phyloP scores from a whole-genome alignment of 2,113 vertebrate genomes.

The Xiphias gladius region DNA sequence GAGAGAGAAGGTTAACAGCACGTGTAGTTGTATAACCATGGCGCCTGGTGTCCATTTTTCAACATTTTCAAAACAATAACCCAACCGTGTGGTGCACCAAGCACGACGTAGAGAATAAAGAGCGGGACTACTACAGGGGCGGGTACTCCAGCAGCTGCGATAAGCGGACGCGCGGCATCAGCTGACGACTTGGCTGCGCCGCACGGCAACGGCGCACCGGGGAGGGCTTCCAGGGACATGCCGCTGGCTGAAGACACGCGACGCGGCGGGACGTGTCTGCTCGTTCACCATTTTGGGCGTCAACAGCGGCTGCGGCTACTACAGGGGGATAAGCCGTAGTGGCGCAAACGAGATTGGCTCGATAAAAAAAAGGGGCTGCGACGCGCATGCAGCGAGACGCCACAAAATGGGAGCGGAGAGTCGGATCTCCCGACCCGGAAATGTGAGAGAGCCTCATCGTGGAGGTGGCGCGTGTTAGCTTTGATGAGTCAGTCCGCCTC shows the following conservation, averaged over 20 bases:
- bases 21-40: neutral
- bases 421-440: conserved; percentile 62
- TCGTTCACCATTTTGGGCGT: conserved; percentile 75
- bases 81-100: neutral
- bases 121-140: conserved; percentile 49
- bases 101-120: conserved; percentile 31
- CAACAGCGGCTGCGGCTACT: neutral
- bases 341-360: too few relatives aligned
- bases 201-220: conserved; percentile 75
- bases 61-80: too few relatives aligned
- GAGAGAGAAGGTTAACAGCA: neutral
- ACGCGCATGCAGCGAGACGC: neutral
- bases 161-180: conserved; percentile 85
- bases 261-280: conserved; percentile 36
- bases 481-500: neutral
- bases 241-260: conserved; percentile 34
- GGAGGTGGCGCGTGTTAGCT: neutral
- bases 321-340: neutral
- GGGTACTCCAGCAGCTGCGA: conserved; percentile 82
- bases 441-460: conserved; percentile 1
- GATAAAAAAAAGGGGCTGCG: too few relatives aligned
- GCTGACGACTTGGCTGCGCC: conserved; percentile 89
- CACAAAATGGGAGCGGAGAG: conserved; percentile 15
- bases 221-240: conserved; percentile 57
- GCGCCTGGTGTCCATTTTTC: neutral